phyloP scores from a whole-genome alignment of 2,113 vertebrate species.

The Oncorhynchus kisutch region DNA sequence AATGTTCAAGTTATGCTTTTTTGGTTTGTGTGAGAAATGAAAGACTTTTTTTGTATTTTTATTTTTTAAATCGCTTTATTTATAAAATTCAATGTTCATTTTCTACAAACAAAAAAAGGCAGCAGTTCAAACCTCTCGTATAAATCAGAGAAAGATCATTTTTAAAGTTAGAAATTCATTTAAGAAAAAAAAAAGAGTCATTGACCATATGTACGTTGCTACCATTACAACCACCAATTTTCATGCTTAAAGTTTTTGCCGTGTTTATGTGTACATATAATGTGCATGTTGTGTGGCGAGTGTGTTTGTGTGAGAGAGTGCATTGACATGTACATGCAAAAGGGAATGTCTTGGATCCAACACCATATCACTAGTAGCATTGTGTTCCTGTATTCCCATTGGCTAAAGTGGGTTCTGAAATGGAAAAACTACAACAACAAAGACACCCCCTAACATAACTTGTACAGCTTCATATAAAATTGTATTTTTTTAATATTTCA shows the following conservation, averaged over 20 bases:
- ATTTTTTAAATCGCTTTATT: conserved; percentile 33
- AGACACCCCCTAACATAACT: neutral
- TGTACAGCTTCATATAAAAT: conserved; percentile 5
- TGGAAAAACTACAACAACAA: neutral
- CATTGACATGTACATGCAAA: neutral
- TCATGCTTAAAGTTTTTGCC: neutral
- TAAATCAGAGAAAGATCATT: conserved; percentile 13
- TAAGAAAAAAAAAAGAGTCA: conserved; percentile 26
- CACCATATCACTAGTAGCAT: neutral
- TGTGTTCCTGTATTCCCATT: neutral
- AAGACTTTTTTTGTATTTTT: neutral
- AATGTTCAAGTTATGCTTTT: too few species aligned
- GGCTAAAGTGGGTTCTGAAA: neutral
- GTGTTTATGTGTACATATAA: neutral
- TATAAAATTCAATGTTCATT: conserved; percentile 37
- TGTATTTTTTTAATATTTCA: neutral
- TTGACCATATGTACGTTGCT: conserved; percentile 29
- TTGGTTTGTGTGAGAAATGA: neutral
- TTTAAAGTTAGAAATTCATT: conserved; percentile 29
- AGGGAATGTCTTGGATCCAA: conserved; percentile 3
- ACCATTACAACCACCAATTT: conserved; percentile 7
- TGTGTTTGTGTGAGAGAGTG: neutral
- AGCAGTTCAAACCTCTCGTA: conserved; percentile 22
- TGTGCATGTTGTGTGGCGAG: neutral
- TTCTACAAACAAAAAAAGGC: conserved; percentile 47